These are phyloP conservation scores for Lamproptera curius DNA, from an alignment of 2,888 invertebrate species.

Conservation along the genomic window DNA sequence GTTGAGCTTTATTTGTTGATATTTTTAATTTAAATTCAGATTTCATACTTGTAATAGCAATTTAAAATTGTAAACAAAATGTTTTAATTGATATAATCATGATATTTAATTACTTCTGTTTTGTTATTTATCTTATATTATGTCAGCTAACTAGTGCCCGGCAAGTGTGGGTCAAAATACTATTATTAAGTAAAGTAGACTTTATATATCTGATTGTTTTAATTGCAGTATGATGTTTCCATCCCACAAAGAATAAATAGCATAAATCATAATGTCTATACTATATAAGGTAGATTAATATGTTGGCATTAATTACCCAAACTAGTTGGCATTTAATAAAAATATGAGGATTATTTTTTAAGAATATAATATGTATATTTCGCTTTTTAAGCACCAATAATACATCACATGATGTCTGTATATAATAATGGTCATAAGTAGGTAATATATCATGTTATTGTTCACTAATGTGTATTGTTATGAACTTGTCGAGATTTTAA, in stretches of 20 bases:
- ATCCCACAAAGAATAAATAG: constrained; percentile 6
- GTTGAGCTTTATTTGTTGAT: no score
- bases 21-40: no score
- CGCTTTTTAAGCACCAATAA: not conserved
- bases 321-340: constrained; percentile 20
- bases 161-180: no score
- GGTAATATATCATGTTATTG: constrained; percentile 14
- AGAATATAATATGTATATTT: constrained; percentile 13
- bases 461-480: constrained; percentile 14
- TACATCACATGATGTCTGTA: constrained; percentile 15
- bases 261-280: not conserved
- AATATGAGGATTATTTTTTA: constrained; percentile 9
- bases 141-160: no score
- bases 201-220: no score
- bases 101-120: no score
- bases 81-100: no score
- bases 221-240: not conserved
- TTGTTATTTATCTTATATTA: no score
- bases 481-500: no score
- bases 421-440: constrained; percentile 3
- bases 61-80: no score
- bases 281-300: constrained; percentile 11
- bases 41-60: no score
- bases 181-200: no score
- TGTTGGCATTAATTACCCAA: constrained; percentile 11